A percentile compares a stretch with the other conserved stretches of the same genome.
phyloP scores from a whole-genome alignment of 2,797 vertebrate genomes.

The Poeciliopsis gracilis region DNA sequence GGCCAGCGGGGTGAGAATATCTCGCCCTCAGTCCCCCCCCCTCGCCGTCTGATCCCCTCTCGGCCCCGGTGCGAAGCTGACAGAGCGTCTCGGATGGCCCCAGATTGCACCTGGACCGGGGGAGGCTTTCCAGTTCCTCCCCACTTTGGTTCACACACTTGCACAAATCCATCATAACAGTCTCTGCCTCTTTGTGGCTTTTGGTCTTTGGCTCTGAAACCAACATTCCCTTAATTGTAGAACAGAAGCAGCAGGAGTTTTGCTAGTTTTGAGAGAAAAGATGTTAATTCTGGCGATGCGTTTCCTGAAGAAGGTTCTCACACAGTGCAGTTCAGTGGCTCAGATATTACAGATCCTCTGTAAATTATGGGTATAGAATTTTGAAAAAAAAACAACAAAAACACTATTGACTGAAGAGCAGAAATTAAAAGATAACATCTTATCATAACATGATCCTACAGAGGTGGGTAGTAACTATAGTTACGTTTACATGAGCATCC shows the following conservation, averaged over 20 bases:
- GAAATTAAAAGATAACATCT: background rate
- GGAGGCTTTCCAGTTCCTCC: constrained; percentile 51
- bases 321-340: background rate
- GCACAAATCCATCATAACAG: constrained; percentile 32
- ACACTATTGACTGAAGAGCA: background rate
- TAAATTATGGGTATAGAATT: background rate
- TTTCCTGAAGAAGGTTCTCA: background rate
- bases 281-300: background rate
- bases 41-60: constrained; percentile 57
- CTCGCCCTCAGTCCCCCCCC: constrained; percentile 38
- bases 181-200: constrained; percentile 27
- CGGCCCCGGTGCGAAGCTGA: constrained; percentile 70
- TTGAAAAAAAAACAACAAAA: too few species aligned
- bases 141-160: constrained; percentile 36
- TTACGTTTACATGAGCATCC: too few species aligned
- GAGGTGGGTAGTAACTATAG: background rate
- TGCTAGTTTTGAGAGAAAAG: background rate
- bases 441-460: background rate
- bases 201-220: constrained; percentile 29
- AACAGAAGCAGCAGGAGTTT: background rate
- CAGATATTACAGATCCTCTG: background rate
- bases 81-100: constrained; percentile 82
- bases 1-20: constrained; percentile 71
- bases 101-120: constrained; percentile 76
- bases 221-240: background rate